Percentiles rank a stretch among this genome's conserved stretches.
Conservation (phyloP, 2,113 vertebrate species). For the Microtus ochrogaster region DNA sequence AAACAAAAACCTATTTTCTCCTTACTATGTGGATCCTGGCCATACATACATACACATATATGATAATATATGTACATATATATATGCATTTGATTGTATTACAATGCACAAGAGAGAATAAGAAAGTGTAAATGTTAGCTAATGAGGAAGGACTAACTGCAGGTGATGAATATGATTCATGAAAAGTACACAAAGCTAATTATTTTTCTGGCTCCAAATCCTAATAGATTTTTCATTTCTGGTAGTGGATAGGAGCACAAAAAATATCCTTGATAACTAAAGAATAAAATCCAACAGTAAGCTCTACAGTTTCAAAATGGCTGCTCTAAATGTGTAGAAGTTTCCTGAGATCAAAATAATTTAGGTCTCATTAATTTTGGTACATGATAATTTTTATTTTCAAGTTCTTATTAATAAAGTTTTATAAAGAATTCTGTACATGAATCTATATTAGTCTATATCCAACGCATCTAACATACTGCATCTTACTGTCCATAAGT, state of each 20-base stretch:
- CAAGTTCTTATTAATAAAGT: not conserved
- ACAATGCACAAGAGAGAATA: not conserved
- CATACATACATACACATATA: not conserved
- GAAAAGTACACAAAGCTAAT: not conserved
- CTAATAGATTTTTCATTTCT: not conserved
- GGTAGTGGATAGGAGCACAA: not conserved
- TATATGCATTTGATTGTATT: not conserved
- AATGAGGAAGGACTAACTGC: not conserved
- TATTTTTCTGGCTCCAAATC: not conserved
- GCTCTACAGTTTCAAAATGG: not conserved
- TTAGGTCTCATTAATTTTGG: not conserved
- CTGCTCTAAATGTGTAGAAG: not conserved
- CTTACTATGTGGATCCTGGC: accelerated
- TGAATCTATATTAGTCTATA: not conserved
- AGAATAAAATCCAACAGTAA: not conserved
- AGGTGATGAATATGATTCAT: not conserved
- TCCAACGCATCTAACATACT: not conserved
- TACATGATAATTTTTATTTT: not conserved
- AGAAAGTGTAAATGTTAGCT: not conserved
- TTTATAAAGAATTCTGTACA: not conserved
- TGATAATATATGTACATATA: no score
- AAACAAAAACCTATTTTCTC: not conserved
- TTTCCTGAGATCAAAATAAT: not conserved
- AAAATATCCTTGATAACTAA: not conserved
- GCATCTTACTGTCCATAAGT: not conserved